Evolutionary conservation across 1,140 invertebrate species (phyloP), one percentile per base, ranked within the genome.

Genomic region (Drosophila eugracilis): DNA sequence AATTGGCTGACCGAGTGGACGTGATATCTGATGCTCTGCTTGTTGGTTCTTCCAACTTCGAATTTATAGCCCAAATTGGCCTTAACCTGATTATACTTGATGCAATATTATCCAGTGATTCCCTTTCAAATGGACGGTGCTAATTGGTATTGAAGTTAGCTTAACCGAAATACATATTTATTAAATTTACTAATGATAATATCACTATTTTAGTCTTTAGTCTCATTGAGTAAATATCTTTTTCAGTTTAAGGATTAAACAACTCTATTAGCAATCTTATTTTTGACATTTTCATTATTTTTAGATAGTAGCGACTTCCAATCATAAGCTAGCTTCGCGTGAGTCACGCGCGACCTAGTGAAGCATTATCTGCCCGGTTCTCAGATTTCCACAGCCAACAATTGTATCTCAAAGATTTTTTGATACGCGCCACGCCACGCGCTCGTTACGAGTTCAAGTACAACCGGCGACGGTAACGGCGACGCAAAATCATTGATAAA

Each of bases 401-500:
- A 42, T 21, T 15, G 14, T 53, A 69, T 67, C 65, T 53, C 45
- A 42, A 42, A 67, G 63, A 67, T 53, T 44, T 39, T 5, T 22
- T 53, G 62, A 53, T 67, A 69, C 65, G 47, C 62, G 45, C 19
- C 34, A 52, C 54, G 42, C 58, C 53, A 75, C 37, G 66, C 62
- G 52, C 54, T 60, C 34, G 42, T 53, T 70, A 58, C 58, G 48
- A 86, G 73, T 86, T 86, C 80, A 86, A 85, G 80, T 85, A 77
- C 81, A 86, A 85, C 77, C 67, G 77, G 80, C 79, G 67, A 63
- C 73, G 67, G 80, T 75, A 66, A 59, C 73, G 73, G 79, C 79
- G 77, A 59, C 74, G 24, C n/a, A 21, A 60, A 74, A 65, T 53
- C 66, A 50, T 55, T 81, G 75, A 65, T 79, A 78, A 84, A 58